Percentiles rank a stretch among this genome's conserved stretches.
phyloP scores from a whole-genome alignment of 2,113 vertebrate genomes.

The Pluvialis apricaria region DNA sequence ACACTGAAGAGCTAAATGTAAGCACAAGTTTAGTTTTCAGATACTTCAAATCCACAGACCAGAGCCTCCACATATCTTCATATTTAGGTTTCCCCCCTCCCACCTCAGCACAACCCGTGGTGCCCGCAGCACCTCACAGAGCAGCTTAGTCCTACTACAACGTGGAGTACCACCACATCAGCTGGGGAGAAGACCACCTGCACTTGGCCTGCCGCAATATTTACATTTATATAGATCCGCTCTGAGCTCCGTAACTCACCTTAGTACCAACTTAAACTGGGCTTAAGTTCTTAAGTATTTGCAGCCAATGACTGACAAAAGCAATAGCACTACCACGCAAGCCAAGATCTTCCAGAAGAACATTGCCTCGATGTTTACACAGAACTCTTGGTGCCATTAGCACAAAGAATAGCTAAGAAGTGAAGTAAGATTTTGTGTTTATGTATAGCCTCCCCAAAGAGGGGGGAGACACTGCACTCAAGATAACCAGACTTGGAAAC shows the following conservation, averaged over 20 bases:
- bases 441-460: background rate
- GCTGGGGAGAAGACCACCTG: no score
- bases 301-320: background rate
- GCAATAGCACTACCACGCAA: rapidly evolving
- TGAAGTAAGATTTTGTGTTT: slow-evolving; percentile 30
- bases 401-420: background rate
- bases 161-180: rapidly evolving
- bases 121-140: no score
- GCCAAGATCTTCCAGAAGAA: background rate
- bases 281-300: background rate
- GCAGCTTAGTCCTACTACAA: background rate
- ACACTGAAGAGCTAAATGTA: background rate
- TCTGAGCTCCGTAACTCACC: background rate
- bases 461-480: background rate
- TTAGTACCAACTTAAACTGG: background rate
- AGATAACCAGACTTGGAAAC: slow-evolving; percentile 14
- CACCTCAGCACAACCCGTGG: background rate
- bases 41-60: background rate
- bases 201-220: background rate
- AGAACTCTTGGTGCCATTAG: background rate
- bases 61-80: background rate
- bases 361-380: background rate
- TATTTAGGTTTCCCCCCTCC: background rate
- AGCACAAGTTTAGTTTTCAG: background rate
- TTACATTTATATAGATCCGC: rapidly evolving